Evolutionary conservation across 2,888 invertebrate genomes (phyloP).

Genomic region (Mallateleia sp.): DNA sequence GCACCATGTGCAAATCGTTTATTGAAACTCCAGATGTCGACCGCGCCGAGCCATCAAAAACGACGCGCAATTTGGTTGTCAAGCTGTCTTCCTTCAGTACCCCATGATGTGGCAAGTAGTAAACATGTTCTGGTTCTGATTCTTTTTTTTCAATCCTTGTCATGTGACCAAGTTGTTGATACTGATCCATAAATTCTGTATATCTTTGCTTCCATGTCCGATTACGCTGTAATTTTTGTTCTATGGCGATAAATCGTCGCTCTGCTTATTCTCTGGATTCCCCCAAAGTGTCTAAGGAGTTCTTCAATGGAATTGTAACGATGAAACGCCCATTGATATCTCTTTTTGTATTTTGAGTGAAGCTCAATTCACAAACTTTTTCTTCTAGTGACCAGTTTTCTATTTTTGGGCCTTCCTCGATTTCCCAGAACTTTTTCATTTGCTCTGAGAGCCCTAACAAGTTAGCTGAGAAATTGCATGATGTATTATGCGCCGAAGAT

Average conservation of each 20-base stretch:
- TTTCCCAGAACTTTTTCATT: conserved; percentile 25
- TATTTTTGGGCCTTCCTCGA: conserved; percentile 27
- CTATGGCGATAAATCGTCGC: conserved; percentile 18
- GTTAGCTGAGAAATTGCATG: too few relatives aligned
- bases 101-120: conserved; percentile 41
- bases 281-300: conserved; percentile 15
- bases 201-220: background rate
- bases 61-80: conserved; percentile 83
- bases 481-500: background rate
- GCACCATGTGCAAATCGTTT: conserved; percentile 75
- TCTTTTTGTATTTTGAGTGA: conserved; percentile 15
- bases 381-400: conserved; percentile 11
- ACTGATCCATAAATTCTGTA: conserved; percentile 32
- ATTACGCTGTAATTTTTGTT: conserved; percentile 24
- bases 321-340: conserved; percentile 35
- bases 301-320: conserved; percentile 32
- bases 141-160: background rate
- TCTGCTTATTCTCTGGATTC: conserved; percentile 34
- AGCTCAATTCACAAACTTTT: conserved; percentile 20
- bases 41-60: conserved; percentile 83
- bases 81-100: conserved; percentile 62
- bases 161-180: conserved; percentile 43
- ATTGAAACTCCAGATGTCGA: conserved; percentile 77
- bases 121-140: conserved; percentile 4
- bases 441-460: conserved; percentile 3